Percentiles rank a stretch among this genome's conserved stretches.
Conservation (phyloP, 2,888 invertebrate genomes). For the Apantesis nais region DNA sequence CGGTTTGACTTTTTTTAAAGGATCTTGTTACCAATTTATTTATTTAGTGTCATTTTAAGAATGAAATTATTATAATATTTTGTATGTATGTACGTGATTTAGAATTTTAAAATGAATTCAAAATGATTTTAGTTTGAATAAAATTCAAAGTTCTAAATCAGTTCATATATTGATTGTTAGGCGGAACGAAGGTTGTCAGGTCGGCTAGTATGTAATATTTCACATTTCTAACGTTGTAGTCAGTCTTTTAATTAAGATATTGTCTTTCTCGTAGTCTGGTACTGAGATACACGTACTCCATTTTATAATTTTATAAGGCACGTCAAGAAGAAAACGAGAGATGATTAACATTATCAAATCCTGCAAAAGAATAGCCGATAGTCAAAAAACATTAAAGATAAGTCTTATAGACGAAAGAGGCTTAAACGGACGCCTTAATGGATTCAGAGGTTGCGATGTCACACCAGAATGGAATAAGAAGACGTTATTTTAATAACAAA, state of each 20-base stretch:
- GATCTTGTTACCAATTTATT: too few relatives aligned
- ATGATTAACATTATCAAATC: not conserved
- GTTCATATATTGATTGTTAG: too few relatives aligned
- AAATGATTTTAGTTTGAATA: too few relatives aligned
- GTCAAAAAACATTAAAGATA: not conserved
- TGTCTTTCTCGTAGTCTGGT: not conserved
- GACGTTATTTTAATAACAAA: slow-evolving; percentile 4
- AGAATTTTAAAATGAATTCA: too few relatives aligned
- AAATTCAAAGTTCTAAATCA: too few relatives aligned
- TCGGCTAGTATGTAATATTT: too few relatives aligned
- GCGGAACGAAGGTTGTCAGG: too few relatives aligned
- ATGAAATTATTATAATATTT: too few relatives aligned
- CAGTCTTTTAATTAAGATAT: not conserved
- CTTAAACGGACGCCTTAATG: not conserved
- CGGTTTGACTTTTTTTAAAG: too few relatives aligned
- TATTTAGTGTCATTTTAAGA: too few relatives aligned
- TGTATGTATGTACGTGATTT: too few relatives aligned
- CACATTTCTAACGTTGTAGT: too few relatives aligned
- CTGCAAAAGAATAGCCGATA: not conserved
- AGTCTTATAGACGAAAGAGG: not conserved
- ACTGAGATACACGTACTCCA: not conserved
- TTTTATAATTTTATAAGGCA: not conserved
- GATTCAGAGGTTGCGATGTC: not conserved
- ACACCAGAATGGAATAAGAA: not conserved
- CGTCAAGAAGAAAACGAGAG: not conserved